Conservation (phyloP, 2,113 vertebrate species). For the Calyptomena viridis region DNA sequence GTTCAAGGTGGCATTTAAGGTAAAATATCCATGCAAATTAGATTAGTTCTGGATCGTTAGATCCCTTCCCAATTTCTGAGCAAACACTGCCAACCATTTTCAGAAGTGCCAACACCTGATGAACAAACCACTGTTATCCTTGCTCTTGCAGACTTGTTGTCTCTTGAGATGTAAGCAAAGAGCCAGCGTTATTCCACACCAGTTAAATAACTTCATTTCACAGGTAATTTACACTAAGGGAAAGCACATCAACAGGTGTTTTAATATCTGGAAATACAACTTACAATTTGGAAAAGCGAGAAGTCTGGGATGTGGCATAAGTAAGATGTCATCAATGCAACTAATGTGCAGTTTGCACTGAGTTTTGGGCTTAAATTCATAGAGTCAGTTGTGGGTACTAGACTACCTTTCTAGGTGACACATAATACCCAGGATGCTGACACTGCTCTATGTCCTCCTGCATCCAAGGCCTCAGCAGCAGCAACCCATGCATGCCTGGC, state of each 20-base stretch:
- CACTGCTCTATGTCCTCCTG: not conserved
- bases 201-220: constrained; percentile 18
- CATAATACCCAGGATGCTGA: not conserved
- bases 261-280: not conserved
- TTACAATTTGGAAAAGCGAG: not conserved
- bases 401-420: not conserved
- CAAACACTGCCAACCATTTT: constrained; percentile 2
- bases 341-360: not conserved
- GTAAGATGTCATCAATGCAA: not conserved
- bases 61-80: constrained; percentile 18
- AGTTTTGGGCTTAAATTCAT: not conserved
- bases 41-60: constrained; percentile 10
- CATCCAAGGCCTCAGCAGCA: not conserved
- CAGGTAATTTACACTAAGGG: not conserved
- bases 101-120: not conserved
- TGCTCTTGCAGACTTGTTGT: not conserved
- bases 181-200: not conserved
- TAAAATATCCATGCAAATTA: constrained; percentile 39
- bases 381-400: not conserved
- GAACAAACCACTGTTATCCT: not conserved
- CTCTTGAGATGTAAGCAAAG: not conserved
- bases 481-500: not conserved
- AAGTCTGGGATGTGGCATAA: not conserved
- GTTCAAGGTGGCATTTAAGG: constrained; percentile 29
- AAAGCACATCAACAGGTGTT: not conserved